A percentile compares a stretch with the other conserved stretches of the same genome.
Conservation (phyloP, 2,113 vertebrate species). For the Neotragus moschatus region DNA sequence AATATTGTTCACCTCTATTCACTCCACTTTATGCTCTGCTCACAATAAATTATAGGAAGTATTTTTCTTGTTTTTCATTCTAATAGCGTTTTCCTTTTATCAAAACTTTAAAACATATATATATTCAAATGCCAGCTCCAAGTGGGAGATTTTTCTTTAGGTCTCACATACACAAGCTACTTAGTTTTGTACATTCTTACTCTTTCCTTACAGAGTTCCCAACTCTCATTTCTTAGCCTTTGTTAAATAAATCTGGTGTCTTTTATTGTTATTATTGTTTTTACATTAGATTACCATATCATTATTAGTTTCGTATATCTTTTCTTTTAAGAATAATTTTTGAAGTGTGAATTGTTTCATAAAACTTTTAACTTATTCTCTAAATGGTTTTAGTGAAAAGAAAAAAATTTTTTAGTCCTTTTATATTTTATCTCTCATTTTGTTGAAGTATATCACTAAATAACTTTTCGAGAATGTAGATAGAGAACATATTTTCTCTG, state of each 20-base stretch:
- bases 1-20: neutral
- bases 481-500: neutral
- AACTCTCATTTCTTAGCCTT: neutral
- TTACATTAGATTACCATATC: neutral
- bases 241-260: neutral
- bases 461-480: neutral
- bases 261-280: neutral
- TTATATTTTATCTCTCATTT: neutral
- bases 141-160: neutral
- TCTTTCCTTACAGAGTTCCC: neutral
- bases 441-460: neutral
- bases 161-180: neutral
- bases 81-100: neutral
- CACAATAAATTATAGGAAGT: neutral
- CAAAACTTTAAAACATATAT: neutral
- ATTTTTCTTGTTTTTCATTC: neutral
- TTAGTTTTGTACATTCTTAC: neutral
- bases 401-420: neutral
- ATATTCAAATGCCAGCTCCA: neutral
- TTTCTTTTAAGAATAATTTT: neutral
- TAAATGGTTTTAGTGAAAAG: neutral
- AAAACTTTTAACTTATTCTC: neutral
- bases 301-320: neutral
- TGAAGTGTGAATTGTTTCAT: neutral
- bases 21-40: neutral